Percentiles rank a stretch among this genome's conserved stretches.
These are phyloP conservation scores for Centruroides vittatus DNA, from an alignment of 1,140 invertebrate genomes.

Conservation along the genomic window DNA sequence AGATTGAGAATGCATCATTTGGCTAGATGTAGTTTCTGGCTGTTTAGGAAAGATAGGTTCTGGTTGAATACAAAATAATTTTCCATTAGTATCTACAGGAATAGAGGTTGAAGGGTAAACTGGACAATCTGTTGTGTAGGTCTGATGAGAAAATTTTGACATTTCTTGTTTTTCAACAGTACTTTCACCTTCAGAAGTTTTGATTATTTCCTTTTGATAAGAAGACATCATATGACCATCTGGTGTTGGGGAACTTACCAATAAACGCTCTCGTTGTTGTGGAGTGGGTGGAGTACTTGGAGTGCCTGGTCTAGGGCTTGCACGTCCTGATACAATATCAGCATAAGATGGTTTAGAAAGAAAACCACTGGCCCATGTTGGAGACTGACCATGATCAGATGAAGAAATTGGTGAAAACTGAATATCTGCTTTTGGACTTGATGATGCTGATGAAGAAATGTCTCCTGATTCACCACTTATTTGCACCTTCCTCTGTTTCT, in stretches of 20 bases:
- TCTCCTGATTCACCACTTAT: background rate
- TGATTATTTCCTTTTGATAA: constrained; percentile 12
- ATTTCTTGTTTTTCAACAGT: constrained; percentile 11
- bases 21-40: too few species aligned
- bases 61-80: too few species aligned
- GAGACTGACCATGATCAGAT: background rate
- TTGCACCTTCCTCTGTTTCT: too few species aligned
- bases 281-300: background rate
- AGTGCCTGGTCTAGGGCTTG: constrained; percentile 5
- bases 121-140: background rate
- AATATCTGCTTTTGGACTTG: background rate
- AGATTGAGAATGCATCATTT: too few species aligned
- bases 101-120: too few species aligned
- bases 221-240: background rate
- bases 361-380: constrained; percentile 12
- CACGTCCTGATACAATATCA: constrained; percentile 10
- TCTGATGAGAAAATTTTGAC: constrained; percentile 3
- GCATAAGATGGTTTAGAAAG: constrained; percentile 15
- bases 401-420: background rate
- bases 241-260: background rate
- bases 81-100: too few species aligned
- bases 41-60: too few species aligned
- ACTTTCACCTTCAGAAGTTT: constrained; percentile 1
- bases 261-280: background rate
- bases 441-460: background rate